These are phyloP conservation scores for Neoseiulus cucumeris DNA, from an alignment of 1,140 invertebrate genomes.

Conservation along the genomic window DNA sequence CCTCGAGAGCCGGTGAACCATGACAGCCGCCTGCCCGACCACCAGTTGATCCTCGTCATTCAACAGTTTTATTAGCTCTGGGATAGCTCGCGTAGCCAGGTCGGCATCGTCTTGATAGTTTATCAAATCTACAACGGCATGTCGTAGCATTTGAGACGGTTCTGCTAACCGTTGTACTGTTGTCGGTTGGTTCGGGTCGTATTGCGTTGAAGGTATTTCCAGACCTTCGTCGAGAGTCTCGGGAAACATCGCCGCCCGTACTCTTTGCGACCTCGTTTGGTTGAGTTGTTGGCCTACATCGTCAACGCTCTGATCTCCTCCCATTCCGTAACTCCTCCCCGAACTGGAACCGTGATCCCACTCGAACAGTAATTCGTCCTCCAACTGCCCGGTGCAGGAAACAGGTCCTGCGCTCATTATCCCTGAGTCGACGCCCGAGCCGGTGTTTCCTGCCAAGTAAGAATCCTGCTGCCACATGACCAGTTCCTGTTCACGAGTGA, in stretches of 20 bases:
- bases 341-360: slow-evolving; percentile 26
- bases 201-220: slow-evolving; percentile 27
- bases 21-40: slow-evolving; percentile 91
- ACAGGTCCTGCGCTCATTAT: slow-evolving; percentile 78
- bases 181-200: slow-evolving; percentile 28
- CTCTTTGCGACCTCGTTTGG: slow-evolving; percentile 29
- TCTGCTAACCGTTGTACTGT: slow-evolving; percentile 30
- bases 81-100: slow-evolving; percentile 29
- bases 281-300: slow-evolving; percentile 13
- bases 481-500: slow-evolving; percentile 47
- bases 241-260: slow-evolving; percentile 33
- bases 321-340: neutral
- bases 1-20: slow-evolving; percentile 40
- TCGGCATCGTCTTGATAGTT: slow-evolving; percentile 35
- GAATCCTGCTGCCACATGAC: slow-evolving; percentile 84
- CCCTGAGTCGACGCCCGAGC: slow-evolving; percentile 87
- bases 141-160: slow-evolving; percentile 32
- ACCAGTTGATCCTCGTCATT: slow-evolving; percentile 45
- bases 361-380: too few relatives aligned
- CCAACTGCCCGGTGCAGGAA: slow-evolving; percentile 66
- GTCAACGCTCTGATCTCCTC: neutral
- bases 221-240: slow-evolving; percentile 29
- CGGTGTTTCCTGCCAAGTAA: slow-evolving; percentile 45
- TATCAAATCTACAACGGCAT: slow-evolving; percentile 33
- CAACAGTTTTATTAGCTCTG: slow-evolving; percentile 31